These are phyloP conservation scores for Burhinus bistriatus DNA, from an alignment of 2,113 vertebrate genomes.

Conservation along the genomic window DNA sequence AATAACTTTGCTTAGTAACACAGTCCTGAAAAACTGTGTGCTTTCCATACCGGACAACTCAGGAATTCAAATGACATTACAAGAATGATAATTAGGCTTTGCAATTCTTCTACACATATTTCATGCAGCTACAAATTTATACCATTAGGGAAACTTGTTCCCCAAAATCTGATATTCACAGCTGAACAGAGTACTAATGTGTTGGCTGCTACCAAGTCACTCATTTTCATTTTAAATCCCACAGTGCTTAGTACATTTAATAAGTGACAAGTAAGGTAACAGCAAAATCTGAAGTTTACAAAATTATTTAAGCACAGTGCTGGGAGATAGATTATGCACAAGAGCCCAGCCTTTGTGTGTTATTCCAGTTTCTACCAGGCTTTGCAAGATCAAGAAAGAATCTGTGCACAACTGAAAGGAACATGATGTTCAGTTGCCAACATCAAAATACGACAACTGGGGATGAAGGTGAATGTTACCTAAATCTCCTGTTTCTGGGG, in stretches of 20 bases:
- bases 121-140: not conserved
- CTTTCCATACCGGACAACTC: not conserved
- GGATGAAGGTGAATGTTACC: not conserved
- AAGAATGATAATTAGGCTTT: not conserved
- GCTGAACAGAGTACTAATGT: not conserved
- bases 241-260: not conserved
- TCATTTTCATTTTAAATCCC: conserved; percentile 25
- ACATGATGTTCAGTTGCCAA: not conserved
- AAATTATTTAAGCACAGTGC: not conserved
- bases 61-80: not conserved
- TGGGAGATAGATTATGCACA: not conserved
- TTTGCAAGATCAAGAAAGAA: not conserved
- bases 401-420: not conserved
- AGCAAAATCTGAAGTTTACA: conserved; percentile 18
- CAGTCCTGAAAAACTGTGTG: not conserved
- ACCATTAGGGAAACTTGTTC: not conserved
- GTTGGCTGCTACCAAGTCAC: not conserved
- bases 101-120: not conserved
- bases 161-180: not conserved
- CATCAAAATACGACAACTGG: not conserved
- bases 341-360: not conserved
- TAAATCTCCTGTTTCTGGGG: not conserved
- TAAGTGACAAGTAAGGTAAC: not conserved
- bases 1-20: not conserved
- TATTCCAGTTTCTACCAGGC: not conserved